Percentiles rank a stretch among this genome's conserved stretches.
Evolutionary conservation across 2,797 vertebrate species (phyloP).

Genomic region (Sphenodon punctatus): DNA sequence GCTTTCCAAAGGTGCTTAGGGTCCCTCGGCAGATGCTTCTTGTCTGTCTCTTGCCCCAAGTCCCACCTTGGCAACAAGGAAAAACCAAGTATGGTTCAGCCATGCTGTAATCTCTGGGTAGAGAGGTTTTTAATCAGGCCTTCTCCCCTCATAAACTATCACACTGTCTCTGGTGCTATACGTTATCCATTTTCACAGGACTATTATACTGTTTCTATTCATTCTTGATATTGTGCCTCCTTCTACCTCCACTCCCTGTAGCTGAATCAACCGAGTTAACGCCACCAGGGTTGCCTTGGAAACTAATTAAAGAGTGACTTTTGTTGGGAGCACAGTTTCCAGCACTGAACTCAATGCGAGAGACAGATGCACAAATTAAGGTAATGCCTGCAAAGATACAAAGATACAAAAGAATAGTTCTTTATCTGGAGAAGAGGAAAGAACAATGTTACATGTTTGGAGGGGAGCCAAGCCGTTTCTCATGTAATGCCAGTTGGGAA

Average conservation of each 20-base stretch:
- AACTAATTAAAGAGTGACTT: slow-evolving; percentile 70
- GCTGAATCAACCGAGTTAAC: slow-evolving; percentile 55
- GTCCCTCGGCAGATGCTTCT: no score
- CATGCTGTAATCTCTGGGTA: no score
- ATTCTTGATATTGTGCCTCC: slow-evolving; percentile 56
- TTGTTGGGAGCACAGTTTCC: slow-evolving; percentile 64
- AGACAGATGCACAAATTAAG: slow-evolving; percentile 74
- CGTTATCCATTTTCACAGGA: background rate
- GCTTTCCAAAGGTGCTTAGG: no score
- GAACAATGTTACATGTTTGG: slow-evolving; percentile 28
- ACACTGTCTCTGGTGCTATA: slow-evolving; percentile 42
- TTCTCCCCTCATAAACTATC: slow-evolving; percentile 34
- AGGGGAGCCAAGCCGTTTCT: slow-evolving; percentile 49
- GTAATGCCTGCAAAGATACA: slow-evolving; percentile 67
- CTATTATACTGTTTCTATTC: background rate
- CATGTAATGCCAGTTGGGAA: slow-evolving; percentile 45
- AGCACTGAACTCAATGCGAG: slow-evolving; percentile 64
- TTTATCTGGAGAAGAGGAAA: slow-evolving; percentile 53
- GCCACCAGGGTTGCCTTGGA: slow-evolving; percentile 69
- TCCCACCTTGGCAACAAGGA: no score
- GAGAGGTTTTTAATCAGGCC: slow-evolving; percentile 8
- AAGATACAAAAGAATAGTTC: slow-evolving; percentile 39
- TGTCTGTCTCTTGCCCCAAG: no score
- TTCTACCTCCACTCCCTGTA: slow-evolving; percentile 35
- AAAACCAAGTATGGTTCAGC: no score